Evolutionary conservation across 2,797 vertebrate genomes (phyloP).

Genomic region (Syngnathus acus): DNA sequence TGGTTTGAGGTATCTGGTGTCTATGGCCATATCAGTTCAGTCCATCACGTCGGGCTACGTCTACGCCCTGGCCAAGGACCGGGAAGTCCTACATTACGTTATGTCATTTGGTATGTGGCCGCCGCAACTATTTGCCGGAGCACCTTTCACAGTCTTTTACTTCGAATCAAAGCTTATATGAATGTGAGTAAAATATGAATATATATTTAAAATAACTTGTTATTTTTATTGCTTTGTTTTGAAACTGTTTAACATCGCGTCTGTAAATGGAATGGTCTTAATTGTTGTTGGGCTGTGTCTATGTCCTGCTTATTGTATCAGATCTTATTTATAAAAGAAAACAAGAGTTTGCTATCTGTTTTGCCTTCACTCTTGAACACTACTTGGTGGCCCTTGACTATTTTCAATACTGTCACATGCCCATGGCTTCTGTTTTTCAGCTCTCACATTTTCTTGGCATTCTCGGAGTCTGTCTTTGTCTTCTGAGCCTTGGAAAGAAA

Average conservation of each 20-base stretch:
- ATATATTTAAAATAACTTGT: not conserved
- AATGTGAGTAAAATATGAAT: slow-evolving; percentile 3
- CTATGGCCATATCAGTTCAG: not conserved
- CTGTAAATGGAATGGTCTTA: slow-evolving; percentile 9
- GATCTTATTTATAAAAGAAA: slow-evolving; percentile 2
- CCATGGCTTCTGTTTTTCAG: not conserved
- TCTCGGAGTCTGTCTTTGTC: slow-evolving; percentile 19
- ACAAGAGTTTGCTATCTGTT: not conserved
- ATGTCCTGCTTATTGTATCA: not conserved
- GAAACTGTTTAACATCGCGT: not conserved
- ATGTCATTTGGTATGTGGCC: not conserved
- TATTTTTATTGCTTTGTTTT: not conserved
- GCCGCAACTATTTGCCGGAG: not conserved
- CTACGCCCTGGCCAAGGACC: not conserved
- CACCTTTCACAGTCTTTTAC: not conserved
- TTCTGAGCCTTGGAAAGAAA: slow-evolving; percentile 19
- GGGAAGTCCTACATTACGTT: not conserved
- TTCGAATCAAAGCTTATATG: slow-evolving; percentile 1
- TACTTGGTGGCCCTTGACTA: slow-evolving; percentile 11
- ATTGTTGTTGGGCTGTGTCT: slow-evolving; percentile 2
- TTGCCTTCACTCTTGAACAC: slow-evolving; percentile 9
- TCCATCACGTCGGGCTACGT: not conserved
- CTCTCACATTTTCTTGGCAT: slow-evolving; percentile 14
- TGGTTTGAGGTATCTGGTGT: not conserved
- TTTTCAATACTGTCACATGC: slow-evolving; percentile 7